A percentile compares a stretch with the other conserved stretches of the same genome.
Evolutionary conservation across 2,888 invertebrate species (phyloP).

Genomic region (Argyra leucocephala): DNA sequence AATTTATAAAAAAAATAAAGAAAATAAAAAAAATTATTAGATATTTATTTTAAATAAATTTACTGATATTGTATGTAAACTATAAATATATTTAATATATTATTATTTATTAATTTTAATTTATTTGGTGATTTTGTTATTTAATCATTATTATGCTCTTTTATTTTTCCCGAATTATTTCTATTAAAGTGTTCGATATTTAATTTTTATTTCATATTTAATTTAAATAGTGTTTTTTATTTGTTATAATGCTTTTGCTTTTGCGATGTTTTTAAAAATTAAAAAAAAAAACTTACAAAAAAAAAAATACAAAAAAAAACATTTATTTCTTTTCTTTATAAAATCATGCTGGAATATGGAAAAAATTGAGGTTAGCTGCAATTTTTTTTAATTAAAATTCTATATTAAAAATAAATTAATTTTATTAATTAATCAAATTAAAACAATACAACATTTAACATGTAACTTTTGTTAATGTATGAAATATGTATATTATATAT

Average conservation of each 20-base stretch:
- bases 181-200: no score
- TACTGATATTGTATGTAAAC: not conserved
- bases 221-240: no score
- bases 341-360: slow-evolving; percentile 13
- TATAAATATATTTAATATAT: not conserved
- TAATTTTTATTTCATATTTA: no score
- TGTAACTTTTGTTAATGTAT: no score
- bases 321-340: slow-evolving; percentile 1
- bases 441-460: no score
- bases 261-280: not conserved
- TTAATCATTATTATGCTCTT: no score
- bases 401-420: not conserved
- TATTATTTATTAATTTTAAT: no score
- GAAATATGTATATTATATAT: no score
- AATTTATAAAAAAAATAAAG: slow-evolving; percentile 19
- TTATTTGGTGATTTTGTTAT: no score
- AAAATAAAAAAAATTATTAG: slow-evolving; percentile 8
- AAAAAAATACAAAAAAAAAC: slow-evolving; percentile 7
- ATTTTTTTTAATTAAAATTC: not conserved
- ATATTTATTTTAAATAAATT: not conserved
- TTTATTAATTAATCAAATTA: not conserved
- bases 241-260: not conserved
- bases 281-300: no score
- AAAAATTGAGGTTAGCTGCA: not conserved
- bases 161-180: no score